Base-by-base conservation (phyloP, 2,797 vertebrate genomes). In the Malacoctenus gilli region DNA sequence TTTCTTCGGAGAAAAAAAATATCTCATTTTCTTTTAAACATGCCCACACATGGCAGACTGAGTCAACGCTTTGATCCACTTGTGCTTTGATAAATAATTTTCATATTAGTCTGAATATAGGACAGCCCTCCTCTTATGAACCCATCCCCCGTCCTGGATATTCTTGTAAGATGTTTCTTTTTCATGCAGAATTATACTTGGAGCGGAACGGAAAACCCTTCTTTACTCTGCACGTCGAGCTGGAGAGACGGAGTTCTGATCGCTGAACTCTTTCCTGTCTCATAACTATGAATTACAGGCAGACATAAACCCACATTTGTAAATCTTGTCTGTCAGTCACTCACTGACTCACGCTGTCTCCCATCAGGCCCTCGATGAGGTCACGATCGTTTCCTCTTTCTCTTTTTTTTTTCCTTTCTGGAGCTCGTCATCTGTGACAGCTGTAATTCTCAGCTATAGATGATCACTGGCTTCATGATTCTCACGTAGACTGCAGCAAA, bases 1-100 rank as follows among this genome's bases (percentile, higher is more conserved):
- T 51, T 54, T 28, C 41, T 63, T 43, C 14, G 51, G 16, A 55
- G 9, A 46, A 40, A 62, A 44, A 15, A 23, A 16, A 16, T 0
- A 38, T 62, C 7, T 42, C 15, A 40, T 18, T 18, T 31, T 23
- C 16, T 59, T 66, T 50, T 54, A 11, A 73, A 53, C 38, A 42
- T 53, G 25, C 8, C 13, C 30, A 48, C 1, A 41, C 11, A n/a
- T 15, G n/a, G 20, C 25, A 48, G 52, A 58, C 21, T 12, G 20
- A 44, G 12, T 61, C 20, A 25, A 9, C 38, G 16, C 42, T 79
- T 72, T 77, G 43, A 71, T 70, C 34, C 12, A 15, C 11, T 56
- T 52, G 30, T 43, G 39, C 47, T 60, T 58, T 49, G 34, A 77
- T 51, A 16, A 75, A 60, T 54, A 58, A 72, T 62, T 2, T 40